Evolutionary conservation across 2,888 invertebrate species (phyloP).

Genomic region (Xestia rhomboidea): DNA sequence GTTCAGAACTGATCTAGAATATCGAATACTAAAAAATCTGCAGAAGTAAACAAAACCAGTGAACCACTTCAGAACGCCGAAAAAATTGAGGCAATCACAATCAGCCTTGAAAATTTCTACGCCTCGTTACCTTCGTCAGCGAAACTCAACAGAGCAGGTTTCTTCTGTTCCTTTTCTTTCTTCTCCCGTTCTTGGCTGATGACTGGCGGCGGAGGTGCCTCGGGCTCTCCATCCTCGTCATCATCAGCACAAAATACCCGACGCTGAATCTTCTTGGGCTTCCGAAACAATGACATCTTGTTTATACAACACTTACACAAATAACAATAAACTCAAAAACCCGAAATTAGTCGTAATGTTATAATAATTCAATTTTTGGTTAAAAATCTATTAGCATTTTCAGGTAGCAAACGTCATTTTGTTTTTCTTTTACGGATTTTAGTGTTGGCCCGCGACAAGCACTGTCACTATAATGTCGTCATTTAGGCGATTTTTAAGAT

Average conservation of each 20-base stretch:
- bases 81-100: slow-evolving; percentile 6
- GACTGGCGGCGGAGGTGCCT: slow-evolving; percentile 88
- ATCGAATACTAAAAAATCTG: background rate
- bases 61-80: background rate
- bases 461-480: background rate
- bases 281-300: slow-evolving; percentile 95
- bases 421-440: slow-evolving; percentile 9
- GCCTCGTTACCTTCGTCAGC: slow-evolving; percentile 92
- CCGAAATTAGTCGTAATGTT: background rate
- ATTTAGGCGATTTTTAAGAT: slow-evolving; percentile 12
- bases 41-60: slow-evolving; percentile 26
- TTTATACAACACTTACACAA: slow-evolving; percentile 32
- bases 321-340: background rate
- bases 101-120: slow-evolving; percentile 31
- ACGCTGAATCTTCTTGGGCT: slow-evolving; percentile 96
- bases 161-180: slow-evolving; percentile 89
- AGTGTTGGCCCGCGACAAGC: background rate
- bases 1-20: background rate
- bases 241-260: slow-evolving; percentile 94
- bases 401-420: slow-evolving; percentile 33
- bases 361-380: slow-evolving; percentile 7
- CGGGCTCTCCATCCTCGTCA: slow-evolving; percentile 91
- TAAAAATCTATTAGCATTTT: slow-evolving; percentile 15
- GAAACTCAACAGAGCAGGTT: slow-evolving; percentile 93
- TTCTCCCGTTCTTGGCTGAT: slow-evolving; percentile 83